Evolutionary conservation across 2,113 vertebrate genomes (phyloP), one percentile per base, ranked within the genome.

Genomic region (Gadus chalcogrammus): DNA sequence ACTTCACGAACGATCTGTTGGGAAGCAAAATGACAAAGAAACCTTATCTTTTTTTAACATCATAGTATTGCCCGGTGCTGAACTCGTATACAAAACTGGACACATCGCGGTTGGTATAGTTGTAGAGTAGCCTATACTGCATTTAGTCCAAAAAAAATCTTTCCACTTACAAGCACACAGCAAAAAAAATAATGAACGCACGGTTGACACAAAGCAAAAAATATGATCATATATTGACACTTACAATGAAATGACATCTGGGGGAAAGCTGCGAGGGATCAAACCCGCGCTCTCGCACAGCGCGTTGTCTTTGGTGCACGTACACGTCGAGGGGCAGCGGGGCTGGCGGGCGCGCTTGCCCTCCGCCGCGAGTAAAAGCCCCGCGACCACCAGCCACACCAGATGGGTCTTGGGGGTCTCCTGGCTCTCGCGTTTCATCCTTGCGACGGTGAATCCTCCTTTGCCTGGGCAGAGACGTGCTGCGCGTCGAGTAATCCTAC

Each of bases 301-400:
- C 87, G 97, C 97, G 90, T 97, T 98, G 93, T 99, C 97, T 95
- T 98, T 98, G 93, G 95, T 97, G 92, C 97, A 99, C 78, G 94
- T 96, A 89, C 97, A 99, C 81, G 91, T 94, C 60, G 90, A 79
- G 85, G 96, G 97, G 85, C 97, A 99, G 88, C 94, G 93, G 79
- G 93, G 92, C 91, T 92, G 92, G 86, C 91, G 93, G 81, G 92
- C 88, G 91, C 91, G 95, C 92, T 91, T 96, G 88, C 93, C 91
- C 84, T 93, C 93, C 89, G 87, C 94, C 59, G 63, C 69, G 42
- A 90, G 81, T 55, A 83, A 62, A 65, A 81, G 73, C 35, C 31
- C 85, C 73, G 74, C 77, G 68, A 84, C 27, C 61, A 76, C 20
- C 1, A 86, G 76, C 8, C 42, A 75, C 35, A 48, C 64, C 74